Evolutionary conservation across 1,140 invertebrate genomes (phyloP).

Genomic region (Nephila pilipes): DNA sequence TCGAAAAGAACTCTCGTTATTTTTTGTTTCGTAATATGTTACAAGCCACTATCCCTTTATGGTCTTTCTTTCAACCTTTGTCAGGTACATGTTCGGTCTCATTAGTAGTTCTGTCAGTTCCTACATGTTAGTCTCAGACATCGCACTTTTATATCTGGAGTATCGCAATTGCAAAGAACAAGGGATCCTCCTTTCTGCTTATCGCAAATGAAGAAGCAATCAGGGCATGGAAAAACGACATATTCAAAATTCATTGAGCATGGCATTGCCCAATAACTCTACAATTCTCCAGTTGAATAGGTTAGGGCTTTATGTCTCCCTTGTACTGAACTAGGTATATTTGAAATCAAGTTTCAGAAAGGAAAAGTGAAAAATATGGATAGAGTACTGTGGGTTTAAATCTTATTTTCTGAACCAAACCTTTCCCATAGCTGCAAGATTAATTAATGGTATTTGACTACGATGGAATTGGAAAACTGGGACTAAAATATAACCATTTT

Average conservation of each 20-base stretch:
- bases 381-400: too few relatives aligned
- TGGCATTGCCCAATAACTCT: not conserved
- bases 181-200: not conserved
- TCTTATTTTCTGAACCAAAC: too few relatives aligned
- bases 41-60: not conserved
- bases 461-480: too few relatives aligned
- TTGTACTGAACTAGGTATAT: too few relatives aligned
- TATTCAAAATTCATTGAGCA: not conserved
- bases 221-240: not conserved
- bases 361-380: too few relatives aligned
- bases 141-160: not conserved
- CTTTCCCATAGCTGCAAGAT: too few relatives aligned
- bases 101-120: not conserved
- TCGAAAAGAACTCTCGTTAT: not conserved
- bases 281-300: too few relatives aligned
- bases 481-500: too few relatives aligned
- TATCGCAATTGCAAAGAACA: not conserved
- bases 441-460: too few relatives aligned
- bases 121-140: not conserved
- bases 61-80: not conserved
- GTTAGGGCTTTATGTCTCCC: too few relatives aligned
- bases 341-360: too few relatives aligned
- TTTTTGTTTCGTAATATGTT: constrained; percentile 30
- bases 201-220: not conserved
- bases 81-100: not conserved